phyloP scores from a whole-genome alignment of 2,888 invertebrate species.

The Megalurothrips usitatus region DNA sequence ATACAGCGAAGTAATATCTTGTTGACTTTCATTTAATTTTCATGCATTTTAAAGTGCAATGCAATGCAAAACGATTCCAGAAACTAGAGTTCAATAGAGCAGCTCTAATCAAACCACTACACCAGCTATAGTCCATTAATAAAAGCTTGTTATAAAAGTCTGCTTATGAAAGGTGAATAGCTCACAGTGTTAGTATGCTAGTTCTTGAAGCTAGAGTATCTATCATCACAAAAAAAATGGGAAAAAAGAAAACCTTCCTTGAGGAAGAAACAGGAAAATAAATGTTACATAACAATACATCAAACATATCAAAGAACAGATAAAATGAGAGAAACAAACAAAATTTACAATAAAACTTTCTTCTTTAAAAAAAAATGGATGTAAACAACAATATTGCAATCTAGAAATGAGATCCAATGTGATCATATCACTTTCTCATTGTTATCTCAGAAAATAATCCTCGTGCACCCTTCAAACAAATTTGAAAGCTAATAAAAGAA shows the following conservation, averaged over 20 bases:
- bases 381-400: constrained; percentile 6
- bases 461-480: background rate
- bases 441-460: background rate
- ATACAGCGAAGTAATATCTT: no score
- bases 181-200: background rate
- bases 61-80: no score
- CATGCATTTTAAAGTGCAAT: no score
- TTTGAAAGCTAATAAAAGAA: background rate
- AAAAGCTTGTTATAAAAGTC: no score
- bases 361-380: background rate
- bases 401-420: background rate
- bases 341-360: constrained; percentile 19
- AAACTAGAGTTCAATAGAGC: no score
- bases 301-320: constrained; percentile 16
- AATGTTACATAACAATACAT: constrained; percentile 1
- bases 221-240: background rate
- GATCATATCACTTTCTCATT: background rate
- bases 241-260: background rate
- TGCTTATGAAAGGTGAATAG: background rate
- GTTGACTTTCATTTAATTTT: no score
- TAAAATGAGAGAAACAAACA: background rate
- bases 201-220: background rate
- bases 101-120: no score
- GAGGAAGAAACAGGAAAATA: background rate
- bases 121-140: no score